Conservation (phyloP, 2,113 vertebrate genomes). For the Boleophthalmus pectinirostris region DNA sequence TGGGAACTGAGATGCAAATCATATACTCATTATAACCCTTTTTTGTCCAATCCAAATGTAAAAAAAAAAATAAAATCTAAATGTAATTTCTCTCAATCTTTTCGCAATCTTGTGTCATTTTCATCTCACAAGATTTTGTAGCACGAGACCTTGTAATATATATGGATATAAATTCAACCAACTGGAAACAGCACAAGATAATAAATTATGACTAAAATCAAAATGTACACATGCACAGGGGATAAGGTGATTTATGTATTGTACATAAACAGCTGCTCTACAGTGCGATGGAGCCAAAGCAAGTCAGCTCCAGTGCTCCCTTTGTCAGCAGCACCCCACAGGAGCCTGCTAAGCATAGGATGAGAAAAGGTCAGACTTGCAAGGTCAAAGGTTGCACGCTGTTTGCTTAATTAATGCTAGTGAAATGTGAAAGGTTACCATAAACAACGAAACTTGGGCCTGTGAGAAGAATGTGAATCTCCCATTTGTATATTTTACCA, state of each 20-base stretch:
- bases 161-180: neutral
- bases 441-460: neutral
- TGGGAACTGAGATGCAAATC: no score
- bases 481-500: neutral
- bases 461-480: conserved; percentile 6
- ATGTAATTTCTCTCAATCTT: no score
- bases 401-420: conserved; percentile 38
- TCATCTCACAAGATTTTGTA: no score
- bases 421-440: conserved; percentile 12
- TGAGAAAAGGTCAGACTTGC: neutral
- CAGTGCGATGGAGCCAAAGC: conserved; percentile 1
- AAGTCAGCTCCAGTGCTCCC: conserved; percentile 1
- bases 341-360: conserved; percentile 6
- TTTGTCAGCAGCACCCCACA: conserved; percentile 35
- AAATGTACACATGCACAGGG: neutral
- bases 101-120: no score
- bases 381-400: conserved; percentile 34
- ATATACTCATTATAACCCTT: no score
- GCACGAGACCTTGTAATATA: no score
- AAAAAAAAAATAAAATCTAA: no score
- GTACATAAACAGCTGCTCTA: neutral
- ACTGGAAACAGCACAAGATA: neutral
- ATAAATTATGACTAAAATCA: neutral
- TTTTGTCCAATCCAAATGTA: no score
- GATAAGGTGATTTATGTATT: neutral